A percentile compares a stretch with the other conserved stretches of the same genome.
Conservation (phyloP, 2,113 vertebrate genomes). For the Uria aalge region DNA sequence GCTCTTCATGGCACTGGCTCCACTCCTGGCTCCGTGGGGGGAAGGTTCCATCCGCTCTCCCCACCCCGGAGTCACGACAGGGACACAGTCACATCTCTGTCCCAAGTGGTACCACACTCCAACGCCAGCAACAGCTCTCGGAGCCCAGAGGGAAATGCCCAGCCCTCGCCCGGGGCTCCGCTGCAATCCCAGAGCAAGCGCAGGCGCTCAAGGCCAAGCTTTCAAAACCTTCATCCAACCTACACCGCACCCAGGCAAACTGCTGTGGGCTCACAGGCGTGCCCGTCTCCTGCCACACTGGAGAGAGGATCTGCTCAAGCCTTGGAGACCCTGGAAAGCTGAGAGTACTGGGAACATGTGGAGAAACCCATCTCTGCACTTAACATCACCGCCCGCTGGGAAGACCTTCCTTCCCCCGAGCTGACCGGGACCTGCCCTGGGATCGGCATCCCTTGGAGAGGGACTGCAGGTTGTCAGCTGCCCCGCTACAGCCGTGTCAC, state of each 20-base stretch:
- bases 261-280: not conserved
- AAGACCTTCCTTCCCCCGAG: not conserved
- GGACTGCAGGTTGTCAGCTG: not conserved
- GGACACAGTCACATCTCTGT: not conserved
- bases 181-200: not conserved
- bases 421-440: not conserved
- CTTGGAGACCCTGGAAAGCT: not conserved
- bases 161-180: not conserved
- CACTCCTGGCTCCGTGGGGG: not conserved
- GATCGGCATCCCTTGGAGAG: not conserved
- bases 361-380: not conserved
- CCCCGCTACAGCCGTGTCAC: rapidly evolving
- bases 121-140: not conserved
- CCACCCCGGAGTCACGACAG: rapidly evolving
- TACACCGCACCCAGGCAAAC: not conserved
- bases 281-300: not conserved
- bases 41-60: not conserved
- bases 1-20: not conserved
- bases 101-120: not conserved
- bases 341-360: not conserved
- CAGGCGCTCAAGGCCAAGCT: not conserved
- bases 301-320: not conserved
- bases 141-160: rapidly evolving
- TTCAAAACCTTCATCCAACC: not conserved
- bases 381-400: rapidly evolving